Conservation (phyloP, 2,113 vertebrate species). For the Poecilia latipinna region DNA sequence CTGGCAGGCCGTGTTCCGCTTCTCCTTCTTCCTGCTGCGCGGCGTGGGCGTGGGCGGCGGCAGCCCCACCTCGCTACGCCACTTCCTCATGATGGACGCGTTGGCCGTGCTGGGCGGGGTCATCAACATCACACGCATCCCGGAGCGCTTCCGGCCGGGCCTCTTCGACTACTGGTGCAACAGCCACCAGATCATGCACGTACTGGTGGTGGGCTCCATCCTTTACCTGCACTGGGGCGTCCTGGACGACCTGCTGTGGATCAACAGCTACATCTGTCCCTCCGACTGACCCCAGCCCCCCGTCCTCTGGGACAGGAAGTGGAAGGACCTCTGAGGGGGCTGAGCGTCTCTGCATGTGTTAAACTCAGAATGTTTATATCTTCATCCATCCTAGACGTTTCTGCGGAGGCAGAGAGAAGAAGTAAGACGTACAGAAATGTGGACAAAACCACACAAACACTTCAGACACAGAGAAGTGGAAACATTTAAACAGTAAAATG, state of each 20-base stretch:
- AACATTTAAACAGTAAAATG: conserved; percentile 12
- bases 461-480: conserved; percentile 4
- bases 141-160: conserved; percentile 89
- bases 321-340: conserved; percentile 30
- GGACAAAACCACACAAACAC: conserved; percentile 15
- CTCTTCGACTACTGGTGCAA: conserved; percentile 96
- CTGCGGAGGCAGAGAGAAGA: conserved; percentile 41
- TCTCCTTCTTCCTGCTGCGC: conserved; percentile 89
- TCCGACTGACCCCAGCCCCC: conserved; percentile 78
- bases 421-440: conserved; percentile 48
- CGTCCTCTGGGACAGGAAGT: not conserved
- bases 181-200: conserved; percentile 96
- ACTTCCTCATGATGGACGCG: conserved; percentile 90
- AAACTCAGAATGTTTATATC: conserved; percentile 74
- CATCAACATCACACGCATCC: conserved; percentile 90
- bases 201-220: conserved; percentile 91
- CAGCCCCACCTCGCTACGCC: conserved; percentile 86
- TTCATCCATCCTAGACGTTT: conserved; percentile 48
- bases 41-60: conserved; percentile 86
- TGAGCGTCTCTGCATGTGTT: conserved; percentile 56
- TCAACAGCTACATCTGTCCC: conserved; percentile 85
- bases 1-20: conserved; percentile 90
- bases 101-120: conserved; percentile 89
- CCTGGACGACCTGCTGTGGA: conserved; percentile 90
- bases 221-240: conserved; percentile 92